phyloP scores from a whole-genome alignment of 1,140 invertebrate species.

The Monomorium pharaonis region DNA sequence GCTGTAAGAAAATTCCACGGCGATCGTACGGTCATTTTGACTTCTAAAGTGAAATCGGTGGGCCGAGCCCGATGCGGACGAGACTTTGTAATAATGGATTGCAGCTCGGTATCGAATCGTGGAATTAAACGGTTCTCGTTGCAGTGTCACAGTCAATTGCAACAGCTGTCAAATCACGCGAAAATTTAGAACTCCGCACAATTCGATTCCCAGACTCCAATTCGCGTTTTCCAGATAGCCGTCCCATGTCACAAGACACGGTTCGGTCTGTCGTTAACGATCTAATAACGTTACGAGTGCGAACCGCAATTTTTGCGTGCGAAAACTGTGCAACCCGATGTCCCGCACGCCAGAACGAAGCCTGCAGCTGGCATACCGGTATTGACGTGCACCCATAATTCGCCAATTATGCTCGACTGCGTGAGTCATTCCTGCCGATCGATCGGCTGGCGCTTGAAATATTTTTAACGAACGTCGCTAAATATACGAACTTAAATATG shows the following conservation, averaged over 20 bases:
- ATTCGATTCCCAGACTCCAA: background rate
- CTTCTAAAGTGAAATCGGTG: slow-evolving; percentile 9
- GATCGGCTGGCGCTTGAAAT: background rate
- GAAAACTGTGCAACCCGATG: slow-evolving; percentile 9
- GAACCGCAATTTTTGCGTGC: slow-evolving; percentile 13
- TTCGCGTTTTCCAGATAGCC: background rate
- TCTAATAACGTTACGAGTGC: background rate
- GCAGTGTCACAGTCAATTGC: background rate
- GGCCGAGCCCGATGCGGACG: background rate
- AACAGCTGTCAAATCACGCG: background rate
- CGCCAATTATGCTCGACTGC: slow-evolving; percentile 64
- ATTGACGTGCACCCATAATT: slow-evolving; percentile 65
- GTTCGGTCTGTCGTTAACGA: background rate
- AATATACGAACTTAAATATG: background rate
- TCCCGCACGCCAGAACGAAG: background rate
- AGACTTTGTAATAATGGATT: background rate
- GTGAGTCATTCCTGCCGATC: slow-evolving; percentile 69
- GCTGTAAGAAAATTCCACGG: slow-evolving; percentile 18
- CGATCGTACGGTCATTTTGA: background rate
- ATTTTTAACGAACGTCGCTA: slow-evolving; percentile 7
- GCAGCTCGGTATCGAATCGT: background rate
- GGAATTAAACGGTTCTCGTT: slow-evolving; percentile 18
- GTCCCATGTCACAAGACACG: background rate
- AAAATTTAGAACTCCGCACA: background rate
- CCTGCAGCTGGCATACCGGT: slow-evolving; percentile 42